Percentiles rank a stretch among this genome's conserved stretches.
These are phyloP conservation scores for Leptopilina drosophilae DNA, from an alignment of 2,888 invertebrate genomes.

Conservation along the genomic window DNA sequence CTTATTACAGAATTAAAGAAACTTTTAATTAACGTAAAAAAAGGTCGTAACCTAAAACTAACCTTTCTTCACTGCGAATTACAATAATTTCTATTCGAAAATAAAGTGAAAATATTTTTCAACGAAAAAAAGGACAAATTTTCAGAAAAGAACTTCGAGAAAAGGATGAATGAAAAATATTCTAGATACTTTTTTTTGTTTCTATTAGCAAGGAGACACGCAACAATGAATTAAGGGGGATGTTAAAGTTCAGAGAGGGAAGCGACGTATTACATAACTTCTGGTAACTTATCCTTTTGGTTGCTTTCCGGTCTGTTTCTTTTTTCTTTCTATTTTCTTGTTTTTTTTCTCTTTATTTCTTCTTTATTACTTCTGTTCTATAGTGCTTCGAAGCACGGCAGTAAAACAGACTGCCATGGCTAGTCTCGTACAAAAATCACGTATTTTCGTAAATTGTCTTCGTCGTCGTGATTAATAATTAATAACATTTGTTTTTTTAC, in stretches of 20 bases:
- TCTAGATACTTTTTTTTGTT: constrained; percentile 60
- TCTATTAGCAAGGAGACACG: constrained; percentile 64
- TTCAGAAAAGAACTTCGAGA: not conserved
- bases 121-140: constrained; percentile 1
- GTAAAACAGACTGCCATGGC: constrained; percentile 37
- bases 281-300: constrained; percentile 45
- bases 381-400: constrained; percentile 37
- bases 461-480: constrained; percentile 37
- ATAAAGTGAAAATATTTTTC: not conserved
- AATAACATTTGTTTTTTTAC: constrained; percentile 18
- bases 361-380: constrained; percentile 48
- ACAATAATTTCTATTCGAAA: not conserved
- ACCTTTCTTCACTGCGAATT: too few relatives aligned
- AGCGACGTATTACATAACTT: constrained; percentile 53
- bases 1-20: too few relatives aligned
- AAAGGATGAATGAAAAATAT: constrained; percentile 12
- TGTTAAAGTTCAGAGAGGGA: constrained; percentile 54
- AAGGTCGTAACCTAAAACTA: too few relatives aligned
- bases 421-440: constrained; percentile 42
- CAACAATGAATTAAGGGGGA: constrained; percentile 65
- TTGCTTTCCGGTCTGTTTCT: constrained; percentile 42
- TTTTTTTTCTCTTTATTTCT: constrained; percentile 42
- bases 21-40: too few relatives aligned
- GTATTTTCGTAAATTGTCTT: constrained; percentile 40
- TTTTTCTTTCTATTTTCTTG: constrained; percentile 45